Percentiles rank a stretch among this genome's conserved stretches.
These are phyloP conservation scores for Spatula clypeata DNA, from an alignment of 2,797 vertebrate species.

Conservation along the genomic window DNA sequence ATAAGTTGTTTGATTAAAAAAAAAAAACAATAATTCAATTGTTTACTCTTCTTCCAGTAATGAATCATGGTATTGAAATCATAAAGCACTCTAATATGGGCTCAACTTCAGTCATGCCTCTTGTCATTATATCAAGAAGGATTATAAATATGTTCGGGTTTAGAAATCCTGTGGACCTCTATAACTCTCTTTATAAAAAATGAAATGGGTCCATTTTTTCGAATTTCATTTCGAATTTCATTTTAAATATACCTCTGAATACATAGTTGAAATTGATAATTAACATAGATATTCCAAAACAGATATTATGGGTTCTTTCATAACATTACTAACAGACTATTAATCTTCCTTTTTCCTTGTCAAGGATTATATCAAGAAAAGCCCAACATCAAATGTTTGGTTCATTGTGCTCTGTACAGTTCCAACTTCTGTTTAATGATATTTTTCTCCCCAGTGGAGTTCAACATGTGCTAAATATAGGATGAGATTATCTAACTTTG, in stretches of 20 bases:
- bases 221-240: neutral
- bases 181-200: neutral
- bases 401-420: neutral
- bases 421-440: conserved; percentile 16
- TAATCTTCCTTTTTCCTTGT: neutral
- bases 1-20: neutral
- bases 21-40: neutral
- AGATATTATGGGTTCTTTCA: conserved; percentile 1
- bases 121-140: neutral
- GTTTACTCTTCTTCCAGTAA: neutral
- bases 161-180: neutral
- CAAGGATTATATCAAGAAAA: conserved; percentile 27
- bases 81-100: neutral
- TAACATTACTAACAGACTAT: neutral
- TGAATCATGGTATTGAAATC: neutral
- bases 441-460: neutral
- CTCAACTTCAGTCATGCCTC: neutral
- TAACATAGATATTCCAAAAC: neutral
- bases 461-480: conserved; percentile 42
- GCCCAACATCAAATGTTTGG: neutral
- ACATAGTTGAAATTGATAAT: neutral
- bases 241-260: neutral
- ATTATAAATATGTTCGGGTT: neutral
- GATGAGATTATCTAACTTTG: conserved; percentile 7
- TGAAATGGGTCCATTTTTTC: neutral